Conservation (phyloP, 2,113 vertebrate genomes). For the Nerophis ophidion region DNA sequence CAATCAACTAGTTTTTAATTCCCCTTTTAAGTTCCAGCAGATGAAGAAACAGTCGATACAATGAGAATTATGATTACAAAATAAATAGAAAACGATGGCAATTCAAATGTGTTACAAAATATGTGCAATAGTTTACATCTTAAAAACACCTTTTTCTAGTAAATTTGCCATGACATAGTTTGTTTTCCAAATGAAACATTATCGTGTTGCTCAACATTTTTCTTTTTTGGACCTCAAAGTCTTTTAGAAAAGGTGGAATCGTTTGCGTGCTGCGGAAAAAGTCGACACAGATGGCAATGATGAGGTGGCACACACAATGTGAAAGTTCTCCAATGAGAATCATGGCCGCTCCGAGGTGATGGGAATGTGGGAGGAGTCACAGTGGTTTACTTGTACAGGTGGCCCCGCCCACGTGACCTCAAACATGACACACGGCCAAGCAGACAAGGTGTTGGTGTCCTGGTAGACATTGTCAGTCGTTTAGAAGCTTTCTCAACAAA, state of each 20-base stretch:
- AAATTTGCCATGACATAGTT: conserved; percentile 53
- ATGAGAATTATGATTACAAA: conserved; percentile 62
- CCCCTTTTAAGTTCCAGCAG: conserved; percentile 35
- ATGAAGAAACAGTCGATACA: conserved; percentile 46
- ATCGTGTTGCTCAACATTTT: conserved; percentile 24
- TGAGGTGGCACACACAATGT: not conserved
- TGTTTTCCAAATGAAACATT: conserved; percentile 42
- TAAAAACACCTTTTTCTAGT: conserved; percentile 41
- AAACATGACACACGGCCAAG: not conserved
- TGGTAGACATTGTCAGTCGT: no score
- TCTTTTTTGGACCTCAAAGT: conserved; percentile 23
- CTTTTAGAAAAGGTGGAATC: conserved; percentile 20
- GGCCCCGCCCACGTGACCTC: not conserved
- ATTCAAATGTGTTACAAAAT: conserved; percentile 73
- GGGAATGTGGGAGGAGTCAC: conserved; percentile 1
- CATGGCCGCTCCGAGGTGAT: no score
- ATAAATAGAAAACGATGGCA: conserved; percentile 69
- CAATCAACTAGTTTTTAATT: conserved; percentile 50
- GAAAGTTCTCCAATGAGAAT: conserved; percentile 70
- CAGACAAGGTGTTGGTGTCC: no score
- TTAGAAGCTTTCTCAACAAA: no score
- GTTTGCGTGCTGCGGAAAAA: conserved; percentile 33
- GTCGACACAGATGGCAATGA: not conserved
- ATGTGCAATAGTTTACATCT: conserved; percentile 70
- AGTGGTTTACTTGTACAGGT: not conserved